These are phyloP conservation scores for Parazoanthus atlanticus DNA, from an alignment of 92 coral and sea anemone genomes.

Conservation along the genomic window DNA sequence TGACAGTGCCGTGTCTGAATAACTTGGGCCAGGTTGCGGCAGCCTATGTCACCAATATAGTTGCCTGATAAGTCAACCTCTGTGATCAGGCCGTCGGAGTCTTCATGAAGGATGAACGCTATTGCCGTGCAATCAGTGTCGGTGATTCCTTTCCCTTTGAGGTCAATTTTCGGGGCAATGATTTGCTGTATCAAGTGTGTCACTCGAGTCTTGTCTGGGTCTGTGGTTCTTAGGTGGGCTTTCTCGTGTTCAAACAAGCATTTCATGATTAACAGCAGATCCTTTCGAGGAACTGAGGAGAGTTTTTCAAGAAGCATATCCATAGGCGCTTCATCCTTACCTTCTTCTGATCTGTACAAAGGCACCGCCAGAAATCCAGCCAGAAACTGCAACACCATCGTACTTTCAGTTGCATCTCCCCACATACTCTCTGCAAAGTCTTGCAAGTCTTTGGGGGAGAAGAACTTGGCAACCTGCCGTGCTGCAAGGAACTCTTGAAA, in stretches of 20 bases:
- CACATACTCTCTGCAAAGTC: constrained; percentile 28
- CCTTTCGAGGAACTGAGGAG: constrained; percentile 8
- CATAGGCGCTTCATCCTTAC: constrained; percentile 20
- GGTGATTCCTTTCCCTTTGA: constrained; percentile 24
- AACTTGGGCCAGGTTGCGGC: constrained; percentile 41
- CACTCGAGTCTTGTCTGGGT: constrained; percentile 26
- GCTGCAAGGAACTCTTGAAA: constrained; percentile 47
- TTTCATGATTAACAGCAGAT: constrained; percentile 17
- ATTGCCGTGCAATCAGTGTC: constrained; percentile 42
- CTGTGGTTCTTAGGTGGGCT: constrained; percentile 17
- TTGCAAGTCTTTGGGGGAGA: constrained; percentile 4
- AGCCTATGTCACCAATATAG: constrained; percentile 35
- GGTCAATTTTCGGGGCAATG: constrained; percentile 34
- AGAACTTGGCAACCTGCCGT: constrained; percentile 24
- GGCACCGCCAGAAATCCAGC: constrained; percentile 43
- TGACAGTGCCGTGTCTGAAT: constrained; percentile 25
- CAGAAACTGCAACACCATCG: constrained; percentile 42
- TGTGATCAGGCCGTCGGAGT: constrained; percentile 29
- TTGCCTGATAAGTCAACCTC: constrained; percentile 34
- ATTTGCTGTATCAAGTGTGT: constrained; percentile 14
- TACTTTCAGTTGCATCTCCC: constrained; percentile 38
- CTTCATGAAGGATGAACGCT: constrained; percentile 28
- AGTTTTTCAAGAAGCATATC: constrained; percentile 31
- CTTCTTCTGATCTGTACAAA: constrained; percentile 26
- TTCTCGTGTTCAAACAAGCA: constrained; percentile 38